Evolutionary conservation across 1,140 invertebrate species (phyloP), one percentile per base, ranked within the genome.

Genomic region (Drosophila ficusphila): DNA sequence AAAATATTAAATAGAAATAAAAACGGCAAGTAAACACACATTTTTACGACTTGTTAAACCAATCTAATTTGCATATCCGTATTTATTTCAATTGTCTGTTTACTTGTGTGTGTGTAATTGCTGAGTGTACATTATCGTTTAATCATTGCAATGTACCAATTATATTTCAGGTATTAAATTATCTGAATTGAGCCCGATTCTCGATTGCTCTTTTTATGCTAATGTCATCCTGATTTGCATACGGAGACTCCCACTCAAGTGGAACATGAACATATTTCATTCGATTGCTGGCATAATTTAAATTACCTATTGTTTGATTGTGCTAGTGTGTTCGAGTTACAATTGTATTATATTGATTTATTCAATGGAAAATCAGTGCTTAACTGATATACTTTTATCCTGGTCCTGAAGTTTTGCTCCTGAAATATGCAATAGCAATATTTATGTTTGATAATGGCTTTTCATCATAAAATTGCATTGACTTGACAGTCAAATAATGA

Each of bases 101-200:
- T 4, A 6, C 9, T 8, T 14, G n/a, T 60, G 34, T 25, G 29
- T 7, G 6, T 54, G 34, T 18, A 19, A 33, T 56, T 18, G 27
- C 53, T 29, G 25, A 33, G 36, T 56, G 48, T 53, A 44, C 48
- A 64, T 54, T 81, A 86, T 86, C 76, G 56, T 64, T 72, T 56
- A 76, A 85, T 86, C 76, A 79, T 76, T 81, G 72, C 46, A 51
- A 60, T 52, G 48, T 61, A 79, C 67, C 72, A 85, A 85, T 85
- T 83, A 76, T 81, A 75, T 72, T 81, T 53, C 57, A 72, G 60
- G 71, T 77, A 79, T 76, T 85, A 71, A 79, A 83, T 76, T 79
- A 79, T 72, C 31, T 29, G 33, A 49, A 48, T 52, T 33, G 49
- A 48, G 18, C 21, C 41, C 42, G 33, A 18, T 21, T 34, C 54